Evolutionary conservation across 1,140 invertebrate species (phyloP).

Genomic region (Hestina assimilis): DNA sequence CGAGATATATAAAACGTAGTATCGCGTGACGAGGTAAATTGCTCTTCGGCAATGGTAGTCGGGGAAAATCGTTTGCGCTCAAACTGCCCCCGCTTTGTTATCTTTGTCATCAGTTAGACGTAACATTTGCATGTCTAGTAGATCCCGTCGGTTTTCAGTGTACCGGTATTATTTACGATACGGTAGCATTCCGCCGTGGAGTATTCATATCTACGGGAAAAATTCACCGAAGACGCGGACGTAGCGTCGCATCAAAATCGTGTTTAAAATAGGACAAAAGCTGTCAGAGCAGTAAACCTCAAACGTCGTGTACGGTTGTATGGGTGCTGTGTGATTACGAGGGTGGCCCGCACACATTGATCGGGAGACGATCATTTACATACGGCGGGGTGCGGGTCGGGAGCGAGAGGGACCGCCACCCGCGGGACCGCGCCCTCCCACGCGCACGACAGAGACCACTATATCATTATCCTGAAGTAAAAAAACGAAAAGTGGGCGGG

Average conservation of each 20-base stretch:
- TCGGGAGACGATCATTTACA: slow-evolving; percentile 73
- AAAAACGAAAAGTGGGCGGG: slow-evolving; percentile 79
- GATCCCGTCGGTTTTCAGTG: slow-evolving; percentile 23
- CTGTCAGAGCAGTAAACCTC: slow-evolving; percentile 75
- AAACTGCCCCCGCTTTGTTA: slow-evolving; percentile 58
- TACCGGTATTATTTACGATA: slow-evolving; percentile 19
- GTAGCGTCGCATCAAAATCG: slow-evolving; percentile 47
- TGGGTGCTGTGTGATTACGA: slow-evolving; percentile 33
- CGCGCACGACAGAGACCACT: slow-evolving; percentile 71
- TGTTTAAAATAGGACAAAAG: slow-evolving; percentile 75
- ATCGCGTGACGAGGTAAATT: slow-evolving; percentile 21
- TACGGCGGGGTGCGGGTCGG: slow-evolving; percentile 59
- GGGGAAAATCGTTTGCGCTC: slow-evolving; percentile 47
- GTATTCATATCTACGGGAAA: slow-evolving; percentile 2
- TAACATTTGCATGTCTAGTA: slow-evolving; percentile 50
- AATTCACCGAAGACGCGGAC: not conserved
- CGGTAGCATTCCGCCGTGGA: not conserved
- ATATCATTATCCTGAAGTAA: slow-evolving; percentile 78
- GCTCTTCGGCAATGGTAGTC: slow-evolving; percentile 10
- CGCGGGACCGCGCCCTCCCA: slow-evolving; percentile 40
- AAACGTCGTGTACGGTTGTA: slow-evolving; percentile 44
- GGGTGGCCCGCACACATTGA: slow-evolving; percentile 52
- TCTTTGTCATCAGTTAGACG: slow-evolving; percentile 57
- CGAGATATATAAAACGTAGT: slow-evolving; percentile 26
- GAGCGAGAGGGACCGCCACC: slow-evolving; percentile 65